Evolutionary conservation across 2,888 invertebrate species (phyloP).

Genomic region (Drosophila neonasuta): DNA sequence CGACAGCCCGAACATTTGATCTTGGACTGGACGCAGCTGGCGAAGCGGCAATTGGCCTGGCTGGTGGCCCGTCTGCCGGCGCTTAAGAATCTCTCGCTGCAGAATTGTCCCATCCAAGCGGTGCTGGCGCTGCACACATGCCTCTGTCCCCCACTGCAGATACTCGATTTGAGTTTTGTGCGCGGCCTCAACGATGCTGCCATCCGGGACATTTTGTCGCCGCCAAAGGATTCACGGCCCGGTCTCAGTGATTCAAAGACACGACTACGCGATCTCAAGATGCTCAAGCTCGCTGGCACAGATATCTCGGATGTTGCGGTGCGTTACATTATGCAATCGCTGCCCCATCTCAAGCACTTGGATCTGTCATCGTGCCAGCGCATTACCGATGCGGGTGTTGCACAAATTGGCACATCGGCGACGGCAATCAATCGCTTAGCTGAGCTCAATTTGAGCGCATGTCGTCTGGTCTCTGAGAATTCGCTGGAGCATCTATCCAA

Average conservation of each 20-base stretch:
- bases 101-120: constrained; percentile 89
- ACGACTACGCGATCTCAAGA: constrained; percentile 89
- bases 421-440: constrained; percentile 86
- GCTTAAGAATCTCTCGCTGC: constrained; percentile 90
- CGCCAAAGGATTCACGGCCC: constrained; percentile 93
- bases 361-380: constrained; percentile 94
- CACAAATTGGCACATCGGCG: constrained; percentile 90
- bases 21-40: constrained; percentile 94
- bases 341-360: constrained; percentile 88
- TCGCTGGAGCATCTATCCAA: constrained; percentile 91
- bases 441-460: constrained; percentile 91
- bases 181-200: constrained; percentile 92
- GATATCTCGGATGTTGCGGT: constrained; percentile 92
- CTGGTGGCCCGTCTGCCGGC: constrained; percentile 93
- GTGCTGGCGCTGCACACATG: constrained; percentile 91
- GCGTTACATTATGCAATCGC: constrained; percentile 88
- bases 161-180: constrained; percentile 93
- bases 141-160: constrained; percentile 89
- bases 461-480: constrained; percentile 90
- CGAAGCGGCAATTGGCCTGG: constrained; percentile 95
- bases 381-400: constrained; percentile 94
- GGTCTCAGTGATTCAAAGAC: constrained; percentile 89
- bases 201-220: constrained; percentile 91
- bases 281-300: constrained; percentile 91
- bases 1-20: constrained; percentile 93